Percentiles rank a stretch among this genome's conserved stretches.
phyloP scores from a whole-genome alignment of 2,888 invertebrate species.

The Phortica magna region DNA sequence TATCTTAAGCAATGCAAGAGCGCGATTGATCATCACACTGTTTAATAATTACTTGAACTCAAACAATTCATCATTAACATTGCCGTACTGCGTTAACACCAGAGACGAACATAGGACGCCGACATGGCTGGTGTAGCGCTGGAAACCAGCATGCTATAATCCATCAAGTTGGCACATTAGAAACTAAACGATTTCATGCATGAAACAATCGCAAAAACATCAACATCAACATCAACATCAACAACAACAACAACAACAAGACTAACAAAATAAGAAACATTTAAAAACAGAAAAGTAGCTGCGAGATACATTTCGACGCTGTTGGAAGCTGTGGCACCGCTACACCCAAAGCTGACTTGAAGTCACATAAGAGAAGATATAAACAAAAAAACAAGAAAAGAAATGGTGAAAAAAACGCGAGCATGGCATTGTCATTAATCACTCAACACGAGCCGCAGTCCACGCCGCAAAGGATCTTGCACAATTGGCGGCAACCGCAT shows the following conservation, averaged over 20 bases:
- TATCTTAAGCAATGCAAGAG: conserved; percentile 12
- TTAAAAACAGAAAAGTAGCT: conserved; percentile 56
- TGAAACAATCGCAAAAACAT: conserved; percentile 47
- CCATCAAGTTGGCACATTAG: conserved; percentile 70
- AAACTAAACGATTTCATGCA: conserved; percentile 74
- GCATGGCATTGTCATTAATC: conserved; percentile 72
- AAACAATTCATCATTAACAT: conserved; percentile 42
- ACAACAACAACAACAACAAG: no score
- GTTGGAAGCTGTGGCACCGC: conserved; percentile 42
- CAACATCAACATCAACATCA: conserved; percentile 37
- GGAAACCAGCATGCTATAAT: conserved; percentile 32
- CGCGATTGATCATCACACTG: neutral
- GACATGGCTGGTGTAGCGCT: neutral
- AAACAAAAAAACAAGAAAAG: no score
- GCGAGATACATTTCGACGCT: conserved; percentile 62
- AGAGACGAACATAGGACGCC: neutral
- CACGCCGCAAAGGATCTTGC: conserved; percentile 40
- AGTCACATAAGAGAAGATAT: conserved; percentile 26
- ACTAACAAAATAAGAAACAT: neutral
- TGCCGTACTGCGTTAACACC: neutral
- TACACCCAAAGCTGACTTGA: neutral
- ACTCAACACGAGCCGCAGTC: conserved; percentile 75
- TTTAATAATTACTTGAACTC: conserved; percentile 29
- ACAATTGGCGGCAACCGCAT: neutral
- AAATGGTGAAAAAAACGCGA: conserved; percentile 41